phyloP scores from a whole-genome alignment of 2,888 invertebrate species.

The Drosophila pseudotakahashii region DNA sequence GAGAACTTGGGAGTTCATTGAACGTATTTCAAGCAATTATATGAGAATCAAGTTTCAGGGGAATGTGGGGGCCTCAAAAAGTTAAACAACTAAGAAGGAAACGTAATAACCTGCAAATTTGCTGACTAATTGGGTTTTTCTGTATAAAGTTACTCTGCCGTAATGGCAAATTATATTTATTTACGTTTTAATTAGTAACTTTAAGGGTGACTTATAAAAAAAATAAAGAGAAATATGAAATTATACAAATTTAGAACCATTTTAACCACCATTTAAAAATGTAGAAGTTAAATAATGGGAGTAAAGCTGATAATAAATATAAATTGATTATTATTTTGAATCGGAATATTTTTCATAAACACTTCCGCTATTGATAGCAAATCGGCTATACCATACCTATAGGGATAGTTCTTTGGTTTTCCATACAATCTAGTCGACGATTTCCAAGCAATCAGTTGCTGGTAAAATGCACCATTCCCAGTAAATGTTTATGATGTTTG shows the following conservation, averaged over 20 bases:
- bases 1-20: slow-evolving; percentile 45
- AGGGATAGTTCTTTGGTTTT: too few relatives aligned
- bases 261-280: too few relatives aligned
- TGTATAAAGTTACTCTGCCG: neutral
- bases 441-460: slow-evolving; percentile 27
- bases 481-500: slow-evolving; percentile 37
- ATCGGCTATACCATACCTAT: neutral
- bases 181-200: neutral
- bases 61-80: slow-evolving; percentile 14
- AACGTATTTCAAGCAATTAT: slow-evolving; percentile 33
- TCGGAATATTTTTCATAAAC: neutral
- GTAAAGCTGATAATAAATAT: too few relatives aligned
- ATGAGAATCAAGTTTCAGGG: slow-evolving; percentile 35
- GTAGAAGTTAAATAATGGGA: too few relatives aligned
- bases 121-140: slow-evolving; percentile 33
- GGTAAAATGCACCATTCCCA: slow-evolving; percentile 44
- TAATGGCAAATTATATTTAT: neutral
- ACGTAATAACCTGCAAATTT: neutral
- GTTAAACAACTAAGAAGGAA: slow-evolving; percentile 11
- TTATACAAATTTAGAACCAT: too few relatives aligned
- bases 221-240: neutral
- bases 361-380: slow-evolving; percentile 24
- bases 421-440: neutral
- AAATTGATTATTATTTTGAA: neutral
- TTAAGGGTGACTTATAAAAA: too few relatives aligned